Evolutionary conservation across 1,140 invertebrate species (phyloP).

Genomic region (Cylas formicarius): DNA sequence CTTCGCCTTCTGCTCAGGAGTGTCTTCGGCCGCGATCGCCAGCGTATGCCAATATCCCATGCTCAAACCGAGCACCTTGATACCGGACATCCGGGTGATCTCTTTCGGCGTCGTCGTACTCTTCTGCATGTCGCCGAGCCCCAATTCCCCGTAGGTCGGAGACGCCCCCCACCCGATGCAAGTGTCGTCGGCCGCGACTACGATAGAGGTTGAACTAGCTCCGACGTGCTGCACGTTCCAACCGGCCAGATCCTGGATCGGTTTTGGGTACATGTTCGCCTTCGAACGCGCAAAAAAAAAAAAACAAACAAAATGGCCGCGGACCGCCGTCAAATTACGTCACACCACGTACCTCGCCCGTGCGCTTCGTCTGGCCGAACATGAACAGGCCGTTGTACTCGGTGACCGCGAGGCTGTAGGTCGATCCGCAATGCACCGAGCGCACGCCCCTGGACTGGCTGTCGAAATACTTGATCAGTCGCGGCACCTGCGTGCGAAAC

Average conservation of each 20-base stretch:
- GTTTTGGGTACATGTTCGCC: conserved; percentile 95
- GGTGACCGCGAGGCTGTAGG: conserved; percentile 77
- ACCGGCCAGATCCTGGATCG: conserved; percentile 82
- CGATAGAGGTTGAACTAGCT: conserved; percentile 71
- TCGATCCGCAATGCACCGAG: conserved; percentile 74
- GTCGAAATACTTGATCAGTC: conserved; percentile 84
- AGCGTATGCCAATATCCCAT: conserved; percentile 81
- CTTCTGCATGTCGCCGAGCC: conserved; percentile 81
- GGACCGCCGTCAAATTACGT: too few relatives aligned
- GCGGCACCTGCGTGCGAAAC: conserved; percentile 69
- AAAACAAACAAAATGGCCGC: too few relatives aligned
- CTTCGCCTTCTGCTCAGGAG: conserved; percentile 58
- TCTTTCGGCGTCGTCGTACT: conserved; percentile 84
- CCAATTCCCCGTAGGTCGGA: conserved; percentile 87
- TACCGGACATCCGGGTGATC: conserved; percentile 69
- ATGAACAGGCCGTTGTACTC: conserved; percentile 70
- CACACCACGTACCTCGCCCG: conserved; percentile 62
- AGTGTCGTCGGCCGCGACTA: conserved; percentile 82
- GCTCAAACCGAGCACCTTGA: conserved; percentile 71
- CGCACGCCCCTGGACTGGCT: conserved; percentile 72
- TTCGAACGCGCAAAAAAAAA: too few relatives aligned
- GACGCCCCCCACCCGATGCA: conserved; percentile 87
- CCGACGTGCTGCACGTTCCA: conserved; percentile 83
- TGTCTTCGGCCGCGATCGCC: conserved; percentile 58
- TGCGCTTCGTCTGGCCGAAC: conserved; percentile 86